Percentiles rank a stretch among this genome's conserved stretches.
phyloP scores from a whole-genome alignment of 2,113 vertebrate species.

The Chionomys nivalis region DNA sequence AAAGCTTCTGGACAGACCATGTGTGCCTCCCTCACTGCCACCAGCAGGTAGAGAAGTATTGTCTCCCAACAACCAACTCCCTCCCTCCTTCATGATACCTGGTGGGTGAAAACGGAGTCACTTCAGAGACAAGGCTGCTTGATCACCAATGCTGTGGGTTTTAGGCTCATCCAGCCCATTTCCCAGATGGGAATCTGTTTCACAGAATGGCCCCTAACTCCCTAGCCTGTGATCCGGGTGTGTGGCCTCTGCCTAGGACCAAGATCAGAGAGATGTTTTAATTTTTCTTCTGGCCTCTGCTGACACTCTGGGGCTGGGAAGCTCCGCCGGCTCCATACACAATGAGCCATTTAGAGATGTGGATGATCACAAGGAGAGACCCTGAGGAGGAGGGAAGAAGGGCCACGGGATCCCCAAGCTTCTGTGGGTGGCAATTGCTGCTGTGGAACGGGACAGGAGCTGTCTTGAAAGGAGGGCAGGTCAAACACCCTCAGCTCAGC shows the following conservation, averaged over 20 bases:
- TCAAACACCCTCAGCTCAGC: no score
- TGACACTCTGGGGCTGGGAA: rapidly evolving
- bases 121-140: not conserved
- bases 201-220: rapidly evolving
- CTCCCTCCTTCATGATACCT: not conserved
- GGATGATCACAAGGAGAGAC: rapidly evolving
- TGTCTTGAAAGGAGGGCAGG: not conserved
- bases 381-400: rapidly evolving
- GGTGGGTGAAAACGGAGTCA: not conserved
- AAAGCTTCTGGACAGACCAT: not conserved
- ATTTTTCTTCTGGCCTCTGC: not conserved
- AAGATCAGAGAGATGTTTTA: not conserved
- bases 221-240: not conserved
- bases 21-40: no score
- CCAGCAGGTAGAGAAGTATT: not conserved
- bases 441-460: not conserved
- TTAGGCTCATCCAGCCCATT: not conserved
- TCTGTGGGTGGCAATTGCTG: not conserved
- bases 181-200: not conserved
- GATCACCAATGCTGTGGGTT: not conserved
- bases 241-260: rapidly evolving
- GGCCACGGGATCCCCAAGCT: not conserved
- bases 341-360: not conserved
- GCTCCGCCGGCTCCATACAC: rapidly evolving
- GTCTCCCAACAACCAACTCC: not conserved